Conservation (phyloP, 1,140 invertebrate genomes). For the Papilio aristodemus region DNA sequence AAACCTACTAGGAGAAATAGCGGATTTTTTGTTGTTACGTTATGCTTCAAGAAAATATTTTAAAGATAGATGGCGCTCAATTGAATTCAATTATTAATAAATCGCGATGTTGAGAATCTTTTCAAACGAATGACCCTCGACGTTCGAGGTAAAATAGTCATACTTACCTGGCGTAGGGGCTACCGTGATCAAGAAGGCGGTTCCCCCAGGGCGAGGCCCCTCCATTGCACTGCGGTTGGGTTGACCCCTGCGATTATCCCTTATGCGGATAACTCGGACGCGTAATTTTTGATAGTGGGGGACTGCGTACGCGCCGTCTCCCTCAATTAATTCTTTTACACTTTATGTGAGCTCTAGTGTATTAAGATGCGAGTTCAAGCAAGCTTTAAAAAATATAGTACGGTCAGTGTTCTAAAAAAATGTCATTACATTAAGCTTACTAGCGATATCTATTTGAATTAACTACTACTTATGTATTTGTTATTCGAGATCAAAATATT, state of each 20-base stretch:
- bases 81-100: not conserved
- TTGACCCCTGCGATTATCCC: constrained; percentile 32
- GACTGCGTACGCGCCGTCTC: constrained; percentile 30
- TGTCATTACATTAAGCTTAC: no score
- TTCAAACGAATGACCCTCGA: not conserved
- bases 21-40: no score
- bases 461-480: not conserved
- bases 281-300: constrained; percentile 31
- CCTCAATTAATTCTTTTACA: no score
- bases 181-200: constrained; percentile 30
- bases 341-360: no score
- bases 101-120: not conserved
- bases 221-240: constrained; percentile 32
- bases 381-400: not conserved
- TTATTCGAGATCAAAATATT: constrained; percentile 16
- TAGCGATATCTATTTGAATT: not conserved
- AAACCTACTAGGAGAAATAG: not conserved
- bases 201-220: constrained; percentile 31
- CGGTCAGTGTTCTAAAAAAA: no score
- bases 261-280: constrained; percentile 26
- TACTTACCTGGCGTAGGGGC: constrained; percentile 32
- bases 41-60: not conserved
- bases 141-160: not conserved
- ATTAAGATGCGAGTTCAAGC: no score
- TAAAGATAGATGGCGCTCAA: not conserved